A percentile compares a stretch with the other conserved stretches of the same genome.
Conservation (phyloP, 1,140 invertebrate species). For the Trichomalopsis sarcophagae region DNA sequence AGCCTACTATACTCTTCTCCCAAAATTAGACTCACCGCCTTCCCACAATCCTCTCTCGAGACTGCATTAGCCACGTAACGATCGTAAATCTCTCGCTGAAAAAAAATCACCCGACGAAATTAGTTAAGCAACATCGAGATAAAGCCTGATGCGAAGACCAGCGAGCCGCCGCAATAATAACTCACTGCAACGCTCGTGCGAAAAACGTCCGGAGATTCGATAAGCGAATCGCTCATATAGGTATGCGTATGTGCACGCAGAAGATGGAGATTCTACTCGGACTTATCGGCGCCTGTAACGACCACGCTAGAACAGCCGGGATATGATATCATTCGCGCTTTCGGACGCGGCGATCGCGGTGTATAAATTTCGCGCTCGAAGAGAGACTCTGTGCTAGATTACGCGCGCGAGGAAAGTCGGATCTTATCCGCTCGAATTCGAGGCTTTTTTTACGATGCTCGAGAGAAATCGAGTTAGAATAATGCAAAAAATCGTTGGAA, state of each 20-base stretch:
- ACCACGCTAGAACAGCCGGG: constrained; percentile 5
- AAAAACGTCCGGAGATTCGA: background rate
- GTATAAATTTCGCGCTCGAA: background rate
- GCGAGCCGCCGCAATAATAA: background rate
- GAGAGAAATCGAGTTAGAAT: background rate
- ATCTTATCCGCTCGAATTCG: background rate
- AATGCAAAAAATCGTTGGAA: background rate
- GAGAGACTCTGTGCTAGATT: background rate
- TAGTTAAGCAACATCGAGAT: constrained; percentile 30
- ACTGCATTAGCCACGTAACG: background rate
- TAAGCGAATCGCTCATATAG: constrained; percentile 13
- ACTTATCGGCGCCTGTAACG: constrained; percentile 12
- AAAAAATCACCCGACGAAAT: constrained; percentile 21
- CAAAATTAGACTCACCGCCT: constrained; percentile 32
- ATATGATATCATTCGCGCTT: constrained; percentile 7
- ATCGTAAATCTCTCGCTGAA: constrained; percentile 14
- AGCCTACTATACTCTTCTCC: background rate
- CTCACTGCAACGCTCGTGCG: background rate
- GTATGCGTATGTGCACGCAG: background rate
- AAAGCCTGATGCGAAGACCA: background rate
- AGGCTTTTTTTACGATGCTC: background rate
- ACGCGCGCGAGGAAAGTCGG: background rate
- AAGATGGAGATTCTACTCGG: background rate
- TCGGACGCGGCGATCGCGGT: background rate
- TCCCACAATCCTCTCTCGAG: background rate